phyloP scores from a whole-genome alignment of 1,140 invertebrate species.

The Rhyzopertha dominica region DNA sequence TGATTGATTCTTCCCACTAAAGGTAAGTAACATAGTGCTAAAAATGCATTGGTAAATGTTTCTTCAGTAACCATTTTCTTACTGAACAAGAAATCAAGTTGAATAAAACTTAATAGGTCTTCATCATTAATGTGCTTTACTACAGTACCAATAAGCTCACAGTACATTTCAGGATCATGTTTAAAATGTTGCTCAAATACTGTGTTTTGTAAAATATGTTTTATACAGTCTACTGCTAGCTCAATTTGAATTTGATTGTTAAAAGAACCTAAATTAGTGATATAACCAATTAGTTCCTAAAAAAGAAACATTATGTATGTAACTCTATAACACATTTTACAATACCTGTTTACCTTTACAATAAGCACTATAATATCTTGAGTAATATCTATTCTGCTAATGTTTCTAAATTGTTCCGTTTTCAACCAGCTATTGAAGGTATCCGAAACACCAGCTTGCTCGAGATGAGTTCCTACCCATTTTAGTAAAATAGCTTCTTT shows the following conservation, averaged over 20 bases:
- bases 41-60: constrained; percentile 26
- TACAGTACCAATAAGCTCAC: constrained; percentile 18
- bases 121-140: constrained; percentile 15
- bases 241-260: constrained; percentile 10
- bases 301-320: constrained; percentile 5
- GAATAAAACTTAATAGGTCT: constrained; percentile 17
- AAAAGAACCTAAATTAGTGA: constrained; percentile 18
- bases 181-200: constrained; percentile 32
- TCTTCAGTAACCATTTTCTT: constrained; percentile 19
- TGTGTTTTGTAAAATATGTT: constrained; percentile 16
- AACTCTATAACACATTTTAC: constrained; percentile 4
- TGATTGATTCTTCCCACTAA: constrained; percentile 20
- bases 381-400: constrained; percentile 24
- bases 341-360: constrained; percentile 16
- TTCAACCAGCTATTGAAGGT: constrained; percentile 23
- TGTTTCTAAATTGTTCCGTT: constrained; percentile 21
- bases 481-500: constrained; percentile 29
- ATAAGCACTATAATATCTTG: constrained; percentile 20
- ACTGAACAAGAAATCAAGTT: constrained; percentile 21
- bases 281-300: constrained; percentile 1
- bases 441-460: constrained; percentile 15
- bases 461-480: constrained; percentile 22
- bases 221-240: constrained; percentile 1
- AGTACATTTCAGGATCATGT: constrained; percentile 27
- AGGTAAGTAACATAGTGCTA: constrained; percentile 16